These are phyloP conservation scores for Craseonycteris thonglongyai DNA, from an alignment of 2,113 vertebrate genomes.

Conservation along the genomic window DNA sequence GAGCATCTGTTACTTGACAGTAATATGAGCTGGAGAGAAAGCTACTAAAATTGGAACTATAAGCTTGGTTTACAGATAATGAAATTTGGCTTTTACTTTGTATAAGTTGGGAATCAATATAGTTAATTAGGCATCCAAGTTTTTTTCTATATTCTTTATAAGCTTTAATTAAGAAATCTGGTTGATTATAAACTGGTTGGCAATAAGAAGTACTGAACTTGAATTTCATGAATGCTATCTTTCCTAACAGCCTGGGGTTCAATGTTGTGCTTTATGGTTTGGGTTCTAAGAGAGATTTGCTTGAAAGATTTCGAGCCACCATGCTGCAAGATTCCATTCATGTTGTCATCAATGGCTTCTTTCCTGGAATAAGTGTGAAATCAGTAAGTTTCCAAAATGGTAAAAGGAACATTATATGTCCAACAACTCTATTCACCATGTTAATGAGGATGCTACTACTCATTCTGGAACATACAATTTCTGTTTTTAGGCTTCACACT, in stretches of 20 bases:
- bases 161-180: background rate
- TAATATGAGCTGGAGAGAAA: background rate
- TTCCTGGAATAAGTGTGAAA: slow-evolving; percentile 95
- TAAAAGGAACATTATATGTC: background rate
- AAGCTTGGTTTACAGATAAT: background rate
- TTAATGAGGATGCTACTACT: background rate
- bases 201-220: slow-evolving; percentile 15
- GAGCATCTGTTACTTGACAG: background rate
- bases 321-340: slow-evolving; percentile 86
- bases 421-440: background rate
- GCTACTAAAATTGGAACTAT: background rate
- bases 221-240: slow-evolving; percentile 51
- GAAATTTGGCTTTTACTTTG: background rate
- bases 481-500: background rate
- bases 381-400: slow-evolving; percentile 82
- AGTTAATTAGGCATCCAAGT: background rate
- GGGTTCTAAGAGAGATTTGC: slow-evolving; percentile 92
- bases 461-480: background rate
- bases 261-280: slow-evolving; percentile 94
- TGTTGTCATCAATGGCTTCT: slow-evolving; percentile 96
- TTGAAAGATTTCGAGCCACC: slow-evolving; percentile 91
- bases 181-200: background rate
- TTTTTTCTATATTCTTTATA: background rate
- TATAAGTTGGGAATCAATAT: background rate
- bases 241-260: slow-evolving; percentile 87